Evolutionary conservation across 1,140 invertebrate species (phyloP), one percentile per base, ranked within the genome.

Genomic region (Bombus waltoni): DNA sequence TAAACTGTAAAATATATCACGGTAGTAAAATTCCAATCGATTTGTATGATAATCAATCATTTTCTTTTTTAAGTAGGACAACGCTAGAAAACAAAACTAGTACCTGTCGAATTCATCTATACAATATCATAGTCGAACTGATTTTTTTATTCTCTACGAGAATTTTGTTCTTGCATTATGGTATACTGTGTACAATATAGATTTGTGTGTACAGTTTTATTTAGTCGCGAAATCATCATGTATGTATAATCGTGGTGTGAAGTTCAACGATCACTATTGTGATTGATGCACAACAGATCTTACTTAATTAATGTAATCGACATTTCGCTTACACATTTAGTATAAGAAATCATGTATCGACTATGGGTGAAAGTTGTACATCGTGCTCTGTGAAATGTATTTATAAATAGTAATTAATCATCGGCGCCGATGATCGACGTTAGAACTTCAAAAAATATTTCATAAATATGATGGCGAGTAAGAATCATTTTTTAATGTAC

Each of bases 341-440:
- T 25, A 6, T 80, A 80, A 65, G 68, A 72, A 44, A 57, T 70
- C 40, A 40, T 47, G 44, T 32, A 70, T 90, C 86, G 40, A 81
- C 73, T 66, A 84, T 44, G 80, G 40, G 80, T 79, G 81, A 66
- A 40, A 75, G 86, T 89, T 86, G 83, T 93, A 93, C 70, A 92
- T 92, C 89, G 83, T 88, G 87, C 88, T 89, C 72, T 82, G 84
- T 86, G 72, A 83, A 86, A 81, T 86, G 18, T 92, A 88, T 75
- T 90, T 91, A 90, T 89, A 82, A 72, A 84, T 89, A 79, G 70
- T 71, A 84, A 75, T 78, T 68, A 71, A 38, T 75, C 32, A 38
- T 22, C 35, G 18, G 22, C 3, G 8, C n/a, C 38, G 0, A 18
- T 15, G 35, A 87, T 66, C 68, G 74, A 83, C 10, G 59, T 40